Evolutionary conservation across 2,113 vertebrate species (phyloP).

Genomic region (Syngnathus floridae): DNA sequence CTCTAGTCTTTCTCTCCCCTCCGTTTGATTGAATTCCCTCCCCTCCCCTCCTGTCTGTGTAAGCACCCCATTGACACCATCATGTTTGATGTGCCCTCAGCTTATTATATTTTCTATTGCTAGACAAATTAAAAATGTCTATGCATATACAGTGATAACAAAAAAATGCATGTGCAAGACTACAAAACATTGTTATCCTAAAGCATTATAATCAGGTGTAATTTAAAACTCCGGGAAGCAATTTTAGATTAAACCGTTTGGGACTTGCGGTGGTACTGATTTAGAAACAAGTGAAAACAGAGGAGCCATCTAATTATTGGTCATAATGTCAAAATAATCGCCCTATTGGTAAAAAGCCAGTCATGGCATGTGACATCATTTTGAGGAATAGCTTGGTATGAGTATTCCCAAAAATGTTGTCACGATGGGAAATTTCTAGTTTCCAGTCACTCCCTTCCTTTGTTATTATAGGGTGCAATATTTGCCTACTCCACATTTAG

Average conservation of each 20-base stretch:
- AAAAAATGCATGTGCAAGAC: too few species aligned
- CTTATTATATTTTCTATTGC: not conserved
- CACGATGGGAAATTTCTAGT: not conserved
- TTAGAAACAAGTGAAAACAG: not conserved
- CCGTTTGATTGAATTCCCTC: conserved; percentile 17
- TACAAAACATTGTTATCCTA: too few species aligned
- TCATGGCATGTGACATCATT: not conserved
- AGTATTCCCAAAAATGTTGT: not conserved
- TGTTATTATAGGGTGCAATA: not conserved
- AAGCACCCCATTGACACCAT: conserved; percentile 42
- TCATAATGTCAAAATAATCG: not conserved
- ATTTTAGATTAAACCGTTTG: too few species aligned
- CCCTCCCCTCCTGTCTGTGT: conserved; percentile 11
- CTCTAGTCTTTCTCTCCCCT: conserved; percentile 26
- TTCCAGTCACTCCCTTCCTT: not conserved
- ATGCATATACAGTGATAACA: not conserved
- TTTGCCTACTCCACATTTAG: not conserved
- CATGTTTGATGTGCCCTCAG: not conserved
- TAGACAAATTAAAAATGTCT: not conserved
- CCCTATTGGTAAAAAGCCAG: not conserved
- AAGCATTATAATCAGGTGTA: too few species aligned
- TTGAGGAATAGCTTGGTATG: not conserved
- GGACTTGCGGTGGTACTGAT: not conserved
- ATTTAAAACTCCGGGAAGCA: too few species aligned
- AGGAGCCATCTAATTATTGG: not conserved